phyloP scores from a whole-genome alignment of 1,140 invertebrate species.

The Meloidogyne floridensis region DNA sequence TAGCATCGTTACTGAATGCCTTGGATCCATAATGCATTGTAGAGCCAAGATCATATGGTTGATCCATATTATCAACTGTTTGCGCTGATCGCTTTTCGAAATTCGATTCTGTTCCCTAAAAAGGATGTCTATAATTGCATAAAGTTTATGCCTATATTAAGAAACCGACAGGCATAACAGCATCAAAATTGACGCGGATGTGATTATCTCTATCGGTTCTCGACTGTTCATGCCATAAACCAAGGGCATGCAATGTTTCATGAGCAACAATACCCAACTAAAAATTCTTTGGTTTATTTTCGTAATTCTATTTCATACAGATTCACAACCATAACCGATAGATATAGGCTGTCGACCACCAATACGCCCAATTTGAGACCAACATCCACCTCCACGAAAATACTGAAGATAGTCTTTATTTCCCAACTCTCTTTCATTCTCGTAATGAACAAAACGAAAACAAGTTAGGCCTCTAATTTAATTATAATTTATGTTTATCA shows the following conservation, averaged over 20 bases:
- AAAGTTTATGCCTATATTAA: neutral
- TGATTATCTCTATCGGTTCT: constrained; percentile 62
- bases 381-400: constrained; percentile 60
- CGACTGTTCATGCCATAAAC: constrained; percentile 66
- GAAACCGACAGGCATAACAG: constrained; percentile 53
- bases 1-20: constrained; percentile 57
- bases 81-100: constrained; percentile 59
- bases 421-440: constrained; percentile 20
- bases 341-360: constrained; percentile 60
- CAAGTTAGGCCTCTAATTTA: constrained; percentile 44
- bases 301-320: constrained; percentile 33
- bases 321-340: constrained; percentile 64
- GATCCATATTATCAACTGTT: constrained; percentile 58
- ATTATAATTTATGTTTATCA: neutral
- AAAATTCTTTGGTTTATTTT: constrained; percentile 20
- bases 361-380: constrained; percentile 60
- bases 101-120: constrained; percentile 59
- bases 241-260: constrained; percentile 69
- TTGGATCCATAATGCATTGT: constrained; percentile 64
- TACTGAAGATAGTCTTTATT: constrained; percentile 49
- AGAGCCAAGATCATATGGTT: constrained; percentile 48
- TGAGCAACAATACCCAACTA: constrained; percentile 66
- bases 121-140: neutral
- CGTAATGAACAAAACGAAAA: constrained; percentile 57
- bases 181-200: constrained; percentile 49